These are phyloP conservation scores for Adrianichthys oophorus DNA, from an alignment of 2,797 vertebrate species.

Conservation along the genomic window DNA sequence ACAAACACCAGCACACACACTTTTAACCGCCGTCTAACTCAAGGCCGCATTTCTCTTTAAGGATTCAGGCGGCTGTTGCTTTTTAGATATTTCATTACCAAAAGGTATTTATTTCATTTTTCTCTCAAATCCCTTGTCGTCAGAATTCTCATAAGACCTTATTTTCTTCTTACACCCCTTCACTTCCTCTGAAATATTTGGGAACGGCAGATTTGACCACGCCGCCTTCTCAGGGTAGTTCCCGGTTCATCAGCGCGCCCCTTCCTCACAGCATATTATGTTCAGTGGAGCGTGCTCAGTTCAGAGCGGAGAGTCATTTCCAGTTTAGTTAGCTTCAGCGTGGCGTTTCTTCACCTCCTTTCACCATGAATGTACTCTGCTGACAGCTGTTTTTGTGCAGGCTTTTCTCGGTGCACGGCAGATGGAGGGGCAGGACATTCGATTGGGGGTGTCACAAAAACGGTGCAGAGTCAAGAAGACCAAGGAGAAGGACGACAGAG, in stretches of 20 bases:
- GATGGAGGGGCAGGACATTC: conserved; percentile 49
- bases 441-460: conserved; percentile 51
- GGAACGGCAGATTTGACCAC: conserved; percentile 58
- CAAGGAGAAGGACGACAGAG: conserved; percentile 53
- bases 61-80: conserved; percentile 69
- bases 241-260: conserved; percentile 52
- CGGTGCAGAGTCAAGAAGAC: conserved; percentile 45
- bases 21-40: conserved; percentile 61
- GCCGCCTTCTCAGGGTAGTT: conserved; percentile 57
- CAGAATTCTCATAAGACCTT: conserved; percentile 57
- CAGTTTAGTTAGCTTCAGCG: conserved; percentile 64
- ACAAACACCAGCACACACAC: conserved; percentile 20
- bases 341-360: conserved; percentile 46
- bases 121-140: conserved; percentile 66
- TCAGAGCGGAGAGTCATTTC: conserved; percentile 61
- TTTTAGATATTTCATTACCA: conserved; percentile 80
- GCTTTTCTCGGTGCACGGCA: conserved; percentile 40
- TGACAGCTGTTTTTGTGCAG: conserved; percentile 66
- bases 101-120: conserved; percentile 76
- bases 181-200: conserved; percentile 50
- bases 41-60: conserved; percentile 75
- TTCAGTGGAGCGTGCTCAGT: conserved; percentile 70
- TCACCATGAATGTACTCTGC: conserved; percentile 56
- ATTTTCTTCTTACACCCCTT: conserved; percentile 25
- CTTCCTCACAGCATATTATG: conserved; percentile 62